phyloP scores from a whole-genome alignment of 37 sponge, comb jelly and placozoan genomes.

The Spongia lamella region DNA sequence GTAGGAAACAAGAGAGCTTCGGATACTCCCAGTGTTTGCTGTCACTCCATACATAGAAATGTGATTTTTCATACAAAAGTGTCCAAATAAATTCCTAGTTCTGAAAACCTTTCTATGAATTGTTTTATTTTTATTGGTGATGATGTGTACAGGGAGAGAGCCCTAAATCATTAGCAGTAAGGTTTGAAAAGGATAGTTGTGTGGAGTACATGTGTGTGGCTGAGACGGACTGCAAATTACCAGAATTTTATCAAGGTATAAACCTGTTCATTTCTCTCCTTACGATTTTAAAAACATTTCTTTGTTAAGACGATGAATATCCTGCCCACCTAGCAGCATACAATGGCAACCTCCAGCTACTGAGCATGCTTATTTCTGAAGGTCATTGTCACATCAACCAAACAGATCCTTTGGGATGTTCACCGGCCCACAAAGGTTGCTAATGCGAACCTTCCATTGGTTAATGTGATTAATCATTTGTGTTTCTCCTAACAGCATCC shows the following conservation, averaged over 20 bases:
- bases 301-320: slow-evolving; percentile 42
- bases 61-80: too few species aligned
- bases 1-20: too few species aligned
- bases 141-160: slow-evolving; percentile 55
- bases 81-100: too few species aligned
- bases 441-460: too few species aligned
- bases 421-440: slow-evolving; percentile 84
- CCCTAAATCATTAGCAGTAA: slow-evolving; percentile 57
- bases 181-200: slow-evolving; percentile 65
- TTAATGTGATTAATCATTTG: too few species aligned
- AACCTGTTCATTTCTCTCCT: too few species aligned
- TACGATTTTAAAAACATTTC: too few species aligned
- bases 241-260: slow-evolving; percentile 35
- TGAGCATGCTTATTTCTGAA: slow-evolving; percentile 60
- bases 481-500: slow-evolving; percentile 52
- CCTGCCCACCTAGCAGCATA: slow-evolving; percentile 68
- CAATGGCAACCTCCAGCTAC: slow-evolving; percentile 59
- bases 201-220: slow-evolving; percentile 49
- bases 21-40: too few species aligned
- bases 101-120: too few species aligned
- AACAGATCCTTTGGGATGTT: slow-evolving; percentile 46
- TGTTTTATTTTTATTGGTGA: too few species aligned
- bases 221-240: slow-evolving; percentile 5
- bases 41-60: too few species aligned
- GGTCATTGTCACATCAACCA: slow-evolving; percentile 65